Base-by-base conservation (phyloP, 2,797 vertebrate genomes). In the Trichosurus vulpecula region DNA sequence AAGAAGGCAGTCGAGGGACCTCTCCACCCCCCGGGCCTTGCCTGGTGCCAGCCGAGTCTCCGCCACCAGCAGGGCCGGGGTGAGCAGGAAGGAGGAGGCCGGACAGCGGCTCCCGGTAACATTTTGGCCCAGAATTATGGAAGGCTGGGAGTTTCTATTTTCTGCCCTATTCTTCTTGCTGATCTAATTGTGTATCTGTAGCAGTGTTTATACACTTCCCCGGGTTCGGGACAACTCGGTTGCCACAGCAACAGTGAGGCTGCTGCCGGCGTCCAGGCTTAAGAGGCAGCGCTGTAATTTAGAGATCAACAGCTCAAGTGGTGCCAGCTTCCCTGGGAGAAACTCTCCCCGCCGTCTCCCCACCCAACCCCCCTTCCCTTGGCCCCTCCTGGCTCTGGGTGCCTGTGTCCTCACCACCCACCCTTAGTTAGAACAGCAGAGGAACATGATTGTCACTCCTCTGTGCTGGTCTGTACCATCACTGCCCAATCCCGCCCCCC, bases 221-320 rank as follows among this genome's bases (percentile, higher is more conserved):
- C 41, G 3, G 27, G 91, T 97, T 98, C 97, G 97, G 98, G 98
- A 99, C 98, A 99, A 98, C 98, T 98, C 97, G 91, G 99, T 99
- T 99, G 98, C 98, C 97, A 97, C 97, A 98, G 98, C 98, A 99
- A 99, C 99, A 55, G 95, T 52, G 92, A 97, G 97, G 95, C 97
- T 98, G 66, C 66, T 81, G 96, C 97, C 97, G 97, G 96, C 95
- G 98, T 97, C 97, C 96, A 8, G 52, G 95, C 96, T 97, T 97
- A 0, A 0, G 97, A 98, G 95, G 98, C 98, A 98, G 98, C 98
- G 98, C 98, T 99, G 97, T 98, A 99, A 99, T 99, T 99, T 99
- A 98, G 98, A 98, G 97, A 99, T 99, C 98, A 99, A 97, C 97
- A 98, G 96, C 97, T 96, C 94, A 97, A 95, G 95, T 54, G 89